Percentiles rank a stretch among this genome's conserved stretches.
phyloP scores from a whole-genome alignment of 2,888 invertebrate species.

The Eristalis arbustorum region DNA sequence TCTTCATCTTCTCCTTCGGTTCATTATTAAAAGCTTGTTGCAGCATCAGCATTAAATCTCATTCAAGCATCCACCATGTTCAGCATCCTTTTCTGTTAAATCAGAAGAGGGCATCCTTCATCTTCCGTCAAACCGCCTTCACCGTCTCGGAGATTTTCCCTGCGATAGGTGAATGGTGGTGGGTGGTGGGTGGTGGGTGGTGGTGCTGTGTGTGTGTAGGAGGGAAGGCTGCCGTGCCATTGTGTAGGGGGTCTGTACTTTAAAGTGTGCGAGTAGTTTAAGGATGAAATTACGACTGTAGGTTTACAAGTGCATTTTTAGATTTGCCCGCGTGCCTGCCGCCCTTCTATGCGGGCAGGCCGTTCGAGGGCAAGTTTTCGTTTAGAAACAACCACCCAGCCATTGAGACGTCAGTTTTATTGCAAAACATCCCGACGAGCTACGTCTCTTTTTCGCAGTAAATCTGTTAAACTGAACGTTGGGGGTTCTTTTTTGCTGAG shows the following conservation, averaged over 20 bases:
- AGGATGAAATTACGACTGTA: slow-evolving; percentile 66
- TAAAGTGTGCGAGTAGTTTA: slow-evolving; percentile 55
- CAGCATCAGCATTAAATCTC: slow-evolving; percentile 71
- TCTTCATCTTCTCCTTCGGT: slow-evolving; percentile 62
- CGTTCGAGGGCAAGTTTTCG: neutral
- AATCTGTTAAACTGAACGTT: neutral
- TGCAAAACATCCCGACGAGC: neutral
- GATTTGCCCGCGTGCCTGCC: slow-evolving; percentile 27
- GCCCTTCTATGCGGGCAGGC: neutral
- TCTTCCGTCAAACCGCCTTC: slow-evolving; percentile 2
- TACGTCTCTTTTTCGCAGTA: neutral
- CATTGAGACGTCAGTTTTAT: neutral
- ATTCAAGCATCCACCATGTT: slow-evolving; percentile 57
- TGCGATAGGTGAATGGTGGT: neutral
- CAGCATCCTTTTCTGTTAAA: slow-evolving; percentile 20
- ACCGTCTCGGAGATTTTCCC: neutral
- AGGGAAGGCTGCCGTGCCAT: slow-evolving; percentile 41
- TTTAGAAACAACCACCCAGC: neutral
- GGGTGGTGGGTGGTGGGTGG: too few species aligned
- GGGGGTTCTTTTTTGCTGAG: neutral
- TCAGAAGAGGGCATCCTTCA: neutral
- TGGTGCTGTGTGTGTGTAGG: neutral
- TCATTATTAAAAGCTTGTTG: slow-evolving; percentile 71
- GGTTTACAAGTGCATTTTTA: slow-evolving; percentile 66
- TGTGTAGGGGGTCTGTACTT: slow-evolving; percentile 62